Evolutionary conservation across 2,888 invertebrate species (phyloP), one percentile per base, ranked within the genome.

Genomic region (Atrina japonica): DNA sequence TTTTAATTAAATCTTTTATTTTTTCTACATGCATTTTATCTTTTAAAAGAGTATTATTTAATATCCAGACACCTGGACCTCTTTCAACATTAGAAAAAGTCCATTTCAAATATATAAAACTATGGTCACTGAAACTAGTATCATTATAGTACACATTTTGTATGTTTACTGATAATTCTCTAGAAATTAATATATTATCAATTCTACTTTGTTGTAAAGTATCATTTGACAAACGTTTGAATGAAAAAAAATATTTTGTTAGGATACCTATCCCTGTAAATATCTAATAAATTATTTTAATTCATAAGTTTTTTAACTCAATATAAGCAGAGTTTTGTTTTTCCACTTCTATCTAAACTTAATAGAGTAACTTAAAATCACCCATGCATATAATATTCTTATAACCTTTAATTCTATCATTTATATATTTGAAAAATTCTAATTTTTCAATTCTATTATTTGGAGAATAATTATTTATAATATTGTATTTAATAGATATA

Each of bases 1-100:
- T 27, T 52, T 52, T 29, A 16, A 52, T 52, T 9, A 52, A 6
- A 29, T 52, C 52, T 18, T 14, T 11, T 25, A 52, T 1, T 52
- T 21, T 52, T 52, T 7, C 9, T 27, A 16, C 6, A 45, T 53
- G 61, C n/a, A n/a, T 52, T 7, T 30, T 29, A 63, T 68, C 61
- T 23, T 30, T 18, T 30, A 68, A 47, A n/a, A n/a, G n/a, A n/a
- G n/a, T n/a, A n/a, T n/a, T n/a, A n/a, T n/a, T n/a, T n/a, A n/a
- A n/a, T n/a, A 58, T 29, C 49, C 56, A 66, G 16, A 66, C n/a
- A 16, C 69, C 69, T n/a, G 64, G 69, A 18, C 69, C n/a, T n/a
- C n/a, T n/a, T n/a, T n/a, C n/a, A n/a, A n/a, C n/a, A n/a, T n/a
- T n/a, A n/a, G n/a, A n/a, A 27, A 61, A 55, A 25, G 53, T 27